Percentiles rank a stretch among this genome's conserved stretches.
phyloP scores from a whole-genome alignment of 2,888 invertebrate genomes.

The Encarsia formosa region DNA sequence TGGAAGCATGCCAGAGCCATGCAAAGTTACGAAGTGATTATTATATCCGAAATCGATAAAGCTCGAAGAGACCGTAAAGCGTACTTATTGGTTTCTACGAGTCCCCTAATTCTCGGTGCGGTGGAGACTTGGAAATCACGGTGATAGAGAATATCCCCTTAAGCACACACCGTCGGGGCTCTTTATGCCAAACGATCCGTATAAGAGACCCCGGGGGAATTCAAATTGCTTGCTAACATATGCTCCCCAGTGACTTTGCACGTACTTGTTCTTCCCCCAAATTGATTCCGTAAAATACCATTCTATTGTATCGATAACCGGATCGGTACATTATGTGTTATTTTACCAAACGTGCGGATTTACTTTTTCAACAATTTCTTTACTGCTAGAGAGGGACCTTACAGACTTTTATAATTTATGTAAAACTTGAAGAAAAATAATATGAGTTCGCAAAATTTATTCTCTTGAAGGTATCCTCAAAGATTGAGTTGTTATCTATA shows the following conservation, averaged over 20 bases:
- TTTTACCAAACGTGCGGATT: no score
- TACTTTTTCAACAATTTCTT: no score
- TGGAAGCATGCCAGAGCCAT: no score
- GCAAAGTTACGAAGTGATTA: no score
- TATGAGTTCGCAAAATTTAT: no score
- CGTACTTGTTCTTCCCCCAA: conserved; percentile 1
- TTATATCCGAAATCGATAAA: conserved; percentile 5
- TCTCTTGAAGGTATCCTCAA: no score
- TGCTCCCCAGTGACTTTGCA: conserved; percentile 14
- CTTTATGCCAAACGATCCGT: conserved; percentile 6
- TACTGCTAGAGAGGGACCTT: no score
- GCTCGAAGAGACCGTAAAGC: conserved; percentile 11
- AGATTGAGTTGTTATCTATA: no score
- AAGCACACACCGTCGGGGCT: not conserved
- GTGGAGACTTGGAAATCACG: conserved; percentile 15
- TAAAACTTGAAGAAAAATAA: no score
- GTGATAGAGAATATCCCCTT: conserved; percentile 6
- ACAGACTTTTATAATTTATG: no score
- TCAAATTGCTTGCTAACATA: conserved; percentile 17
- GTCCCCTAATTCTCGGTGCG: not conserved
- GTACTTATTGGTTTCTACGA: conserved; percentile 12
- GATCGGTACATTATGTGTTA: no score
- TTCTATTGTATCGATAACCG: no score
- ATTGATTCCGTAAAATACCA: conserved; percentile 20
- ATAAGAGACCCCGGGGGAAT: conserved; percentile 5